Conservation (phyloP, 2,113 vertebrate species). For the Dunckerocampus dactyliophorus region DNA sequence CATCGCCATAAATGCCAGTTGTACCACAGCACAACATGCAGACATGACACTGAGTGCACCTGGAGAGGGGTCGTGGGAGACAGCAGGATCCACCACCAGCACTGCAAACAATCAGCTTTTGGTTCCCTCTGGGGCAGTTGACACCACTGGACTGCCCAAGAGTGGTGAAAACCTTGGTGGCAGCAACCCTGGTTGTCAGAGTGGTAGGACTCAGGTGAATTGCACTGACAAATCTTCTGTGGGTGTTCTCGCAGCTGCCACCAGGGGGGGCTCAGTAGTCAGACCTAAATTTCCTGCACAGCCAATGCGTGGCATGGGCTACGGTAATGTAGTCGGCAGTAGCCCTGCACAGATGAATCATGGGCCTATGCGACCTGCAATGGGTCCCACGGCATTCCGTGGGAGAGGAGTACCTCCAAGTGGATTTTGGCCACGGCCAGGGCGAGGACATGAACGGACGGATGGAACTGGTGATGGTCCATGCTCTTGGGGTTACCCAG, state of each 20-base stretch:
- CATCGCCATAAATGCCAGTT: constrained; percentile 25
- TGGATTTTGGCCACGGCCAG: constrained; percentile 64
- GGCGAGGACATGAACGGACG: constrained; percentile 61
- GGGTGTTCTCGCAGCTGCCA: constrained; percentile 39
- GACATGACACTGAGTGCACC: constrained; percentile 52
- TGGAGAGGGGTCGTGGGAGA: constrained; percentile 41
- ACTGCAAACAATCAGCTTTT: constrained; percentile 34
- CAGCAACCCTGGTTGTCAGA: constrained; percentile 50
- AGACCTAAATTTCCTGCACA: constrained; percentile 58
- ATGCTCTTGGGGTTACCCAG: constrained; percentile 68
- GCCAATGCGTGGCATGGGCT: constrained; percentile 45
- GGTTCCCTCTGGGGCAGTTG: constrained; percentile 26
- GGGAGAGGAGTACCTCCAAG: constrained; percentile 61
- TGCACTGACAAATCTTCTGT: constrained; percentile 50
- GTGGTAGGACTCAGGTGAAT: constrained; percentile 63
- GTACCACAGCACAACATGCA: constrained; percentile 19
- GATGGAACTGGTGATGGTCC: constrained; percentile 51
- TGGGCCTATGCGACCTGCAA: constrained; percentile 45
- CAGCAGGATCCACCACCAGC: constrained; percentile 36
- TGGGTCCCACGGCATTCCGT: constrained; percentile 59
- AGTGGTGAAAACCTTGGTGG: constrained; percentile 38
- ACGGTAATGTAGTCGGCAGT: constrained; percentile 46
- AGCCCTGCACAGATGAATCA: constrained; percentile 60
- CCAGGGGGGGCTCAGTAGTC: constrained; percentile 50
- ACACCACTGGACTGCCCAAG: constrained; percentile 29